Evolutionary conservation across 1,140 invertebrate genomes (phyloP), one percentile per base, ranked within the genome.

Genomic region (Drosophila insularis): DNA sequence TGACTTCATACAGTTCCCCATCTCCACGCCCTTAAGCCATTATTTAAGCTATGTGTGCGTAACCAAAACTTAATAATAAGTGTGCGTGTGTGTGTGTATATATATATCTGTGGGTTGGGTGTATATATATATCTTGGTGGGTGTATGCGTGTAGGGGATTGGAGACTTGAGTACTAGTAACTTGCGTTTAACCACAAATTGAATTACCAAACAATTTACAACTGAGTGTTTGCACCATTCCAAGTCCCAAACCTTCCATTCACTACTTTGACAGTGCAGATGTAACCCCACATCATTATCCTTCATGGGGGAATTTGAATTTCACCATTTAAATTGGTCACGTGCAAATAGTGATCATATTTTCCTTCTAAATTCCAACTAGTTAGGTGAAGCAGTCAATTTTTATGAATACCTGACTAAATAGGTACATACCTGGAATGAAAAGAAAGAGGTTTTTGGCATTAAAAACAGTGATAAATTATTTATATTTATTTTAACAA

Each of bases 171-270:
- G 74, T 68, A 54, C 73, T 65, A 74, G 68, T 78, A 74, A 78
- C 68, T 78, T 80, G 84, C 70, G 84, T 89, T 89, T 80, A 89
- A 70, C 84, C 84, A 66, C 84, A 89, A 89, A 89, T 84, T 84
- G 78, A 89, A 89, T 89, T 84, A 89, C 75, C 75, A 67, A 77
- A 89, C 80, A 89, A 73, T 75, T 84, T 89, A 78, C 84, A 87
- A 73, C 65, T 74, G 77, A 68, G 56, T 21, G 43, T 21, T 50
- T 50, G 43, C 43, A 17, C 43, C 43, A 10, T 21, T 19, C 43
- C 43, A 50, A 50, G 10, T 50, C 43, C 17, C 43, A 50, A 50
- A 50, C 43, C 43, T 21, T 21, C 17, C 2, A 50, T 50, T 11
- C 43, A 21, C 14, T 14, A 19, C 43, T 46, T 46, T 46, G 14